Evolutionary conservation across 2,797 vertebrate genomes (phyloP), one percentile per base, ranked within the genome.

Genomic region (Triplophysa bombifrons): DNA sequence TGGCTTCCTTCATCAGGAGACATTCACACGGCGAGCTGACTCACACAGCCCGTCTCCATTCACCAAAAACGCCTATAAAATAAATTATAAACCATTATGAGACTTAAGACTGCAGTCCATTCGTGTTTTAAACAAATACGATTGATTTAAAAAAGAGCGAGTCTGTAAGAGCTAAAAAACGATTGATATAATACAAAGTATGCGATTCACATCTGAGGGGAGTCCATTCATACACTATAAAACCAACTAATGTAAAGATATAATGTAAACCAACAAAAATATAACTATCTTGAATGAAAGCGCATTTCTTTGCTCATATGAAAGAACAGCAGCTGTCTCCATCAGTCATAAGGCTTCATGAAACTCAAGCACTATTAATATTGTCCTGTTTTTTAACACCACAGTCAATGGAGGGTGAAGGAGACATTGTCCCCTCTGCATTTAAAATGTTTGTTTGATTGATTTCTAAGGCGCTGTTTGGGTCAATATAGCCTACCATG

Each of bases 1-100:
- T 90, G 86, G 83, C 86, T 88, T 84, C 80, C 80, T 85, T 88
- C 82, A 84, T 83, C 81, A 84, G 81, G 82, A 74, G 34, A 74
- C 79, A 85, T 65, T 82, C 83, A 88, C 84, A 83, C 82, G 80
- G 85, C 83, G 12, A 16, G 46, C 46, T 48, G 46, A 48, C 46
- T 58, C 78, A 64, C 63, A 63, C 55, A 51, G 63, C 53, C 56
- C 50, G 50, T 55, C 68, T 76, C 27, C 74, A 67, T 70, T 65
- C 63, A 65, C 17, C 13, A 22, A 27, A 60, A 0, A 25, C 12
- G 4, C 6, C 27, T 2, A 19, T 4, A 64, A 64, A 19, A 38
- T 64, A 64, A 64, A 19, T 16, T 17, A 61, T 9, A 60, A n/a
- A 25, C 51, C 16, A 76, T 13, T 38, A 27, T n/a, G 22, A 51